Conservation (phyloP, 2,797 vertebrate genomes). For the Ctenopoma multispine region DNA sequence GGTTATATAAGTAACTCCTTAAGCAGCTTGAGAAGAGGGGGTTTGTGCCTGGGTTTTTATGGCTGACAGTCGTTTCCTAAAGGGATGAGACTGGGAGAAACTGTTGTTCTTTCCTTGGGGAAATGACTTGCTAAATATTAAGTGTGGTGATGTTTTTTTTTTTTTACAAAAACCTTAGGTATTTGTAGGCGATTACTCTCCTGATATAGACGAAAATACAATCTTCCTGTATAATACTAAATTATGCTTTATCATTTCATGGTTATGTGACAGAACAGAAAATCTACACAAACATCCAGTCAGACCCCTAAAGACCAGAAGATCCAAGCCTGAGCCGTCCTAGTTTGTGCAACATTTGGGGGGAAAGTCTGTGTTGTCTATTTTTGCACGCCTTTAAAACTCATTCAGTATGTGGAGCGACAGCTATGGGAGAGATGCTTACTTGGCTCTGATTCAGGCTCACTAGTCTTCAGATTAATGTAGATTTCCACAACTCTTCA, state of each 20-base stretch:
- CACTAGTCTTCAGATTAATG: constrained; percentile 41
- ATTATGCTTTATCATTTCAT: constrained; percentile 10
- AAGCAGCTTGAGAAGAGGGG: constrained; percentile 53
- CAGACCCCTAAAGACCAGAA: constrained; percentile 29
- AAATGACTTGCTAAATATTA: constrained; percentile 15
- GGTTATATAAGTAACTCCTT: constrained; percentile 59
- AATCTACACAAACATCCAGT: constrained; percentile 10
- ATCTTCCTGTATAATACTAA: neutral
- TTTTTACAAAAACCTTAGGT: neutral
- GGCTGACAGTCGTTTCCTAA: constrained; percentile 39
- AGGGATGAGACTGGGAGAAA: constrained; percentile 16
- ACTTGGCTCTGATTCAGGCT: constrained; percentile 48
- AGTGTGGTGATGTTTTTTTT: neutral
- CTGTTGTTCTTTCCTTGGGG: neutral
- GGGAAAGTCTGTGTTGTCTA: constrained; percentile 61
- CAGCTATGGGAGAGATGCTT: constrained; percentile 63
- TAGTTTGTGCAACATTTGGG: constrained; percentile 69
- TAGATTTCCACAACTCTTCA: constrained; percentile 39
- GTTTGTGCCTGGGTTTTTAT: constrained; percentile 23
- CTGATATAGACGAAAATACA: neutral
- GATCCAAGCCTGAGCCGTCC: constrained; percentile 55
- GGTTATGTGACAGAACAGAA: neutral
- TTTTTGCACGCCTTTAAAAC: constrained; percentile 63
- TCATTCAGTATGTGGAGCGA: constrained; percentile 55
- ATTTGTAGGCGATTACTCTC: neutral